phyloP scores from a whole-genome alignment of 2,888 invertebrate genomes.

The Drosophila picticornis region DNA sequence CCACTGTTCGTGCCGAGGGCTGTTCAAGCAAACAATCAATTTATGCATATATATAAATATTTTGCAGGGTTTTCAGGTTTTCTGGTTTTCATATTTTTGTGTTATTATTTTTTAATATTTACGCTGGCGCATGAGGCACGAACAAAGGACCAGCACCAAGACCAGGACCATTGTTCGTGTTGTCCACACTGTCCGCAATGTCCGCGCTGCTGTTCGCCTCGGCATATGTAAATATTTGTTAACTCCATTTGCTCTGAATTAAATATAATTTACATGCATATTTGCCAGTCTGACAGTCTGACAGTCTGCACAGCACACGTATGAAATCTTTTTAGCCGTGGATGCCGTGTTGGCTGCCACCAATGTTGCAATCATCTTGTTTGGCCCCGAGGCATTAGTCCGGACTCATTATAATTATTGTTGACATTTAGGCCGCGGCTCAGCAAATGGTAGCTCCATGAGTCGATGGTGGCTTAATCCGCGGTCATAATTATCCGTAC shows the following conservation, averaged over 20 bases:
- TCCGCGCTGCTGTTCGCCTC: constrained; percentile 7
- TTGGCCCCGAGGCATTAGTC: constrained; percentile 50
- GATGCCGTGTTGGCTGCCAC: constrained; percentile 50
- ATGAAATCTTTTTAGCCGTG: constrained; percentile 24
- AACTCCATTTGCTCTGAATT: constrained; percentile 82
- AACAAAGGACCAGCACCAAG: constrained; percentile 26
- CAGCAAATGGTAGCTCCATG: constrained; percentile 8
- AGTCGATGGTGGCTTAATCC: constrained; percentile 45
- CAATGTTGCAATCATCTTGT: not conserved
- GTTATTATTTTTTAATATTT: constrained; percentile 38
- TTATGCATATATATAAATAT: constrained; percentile 68
- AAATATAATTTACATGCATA: constrained; percentile 81
- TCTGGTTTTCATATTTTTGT: constrained; percentile 15
- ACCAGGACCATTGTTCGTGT: too few species aligned
- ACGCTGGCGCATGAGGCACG: constrained; percentile 21
- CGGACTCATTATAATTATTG: constrained; percentile 67
- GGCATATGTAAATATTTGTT: constrained; percentile 77
- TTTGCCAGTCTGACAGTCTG: too few species aligned
- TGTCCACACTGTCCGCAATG: constrained; percentile 3
- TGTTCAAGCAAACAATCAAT: constrained; percentile 75
- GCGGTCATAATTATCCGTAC: constrained; percentile 66
- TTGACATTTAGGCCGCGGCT: constrained; percentile 65
- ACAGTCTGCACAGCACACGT: constrained; percentile 39
- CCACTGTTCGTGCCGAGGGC: constrained; percentile 31
- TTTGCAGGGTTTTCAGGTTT: constrained; percentile 42